Evolutionary conservation across 2,888 invertebrate genomes (phyloP), one percentile per base, ranked within the genome.

Genomic region (Chymomyza procnemis): DNA sequence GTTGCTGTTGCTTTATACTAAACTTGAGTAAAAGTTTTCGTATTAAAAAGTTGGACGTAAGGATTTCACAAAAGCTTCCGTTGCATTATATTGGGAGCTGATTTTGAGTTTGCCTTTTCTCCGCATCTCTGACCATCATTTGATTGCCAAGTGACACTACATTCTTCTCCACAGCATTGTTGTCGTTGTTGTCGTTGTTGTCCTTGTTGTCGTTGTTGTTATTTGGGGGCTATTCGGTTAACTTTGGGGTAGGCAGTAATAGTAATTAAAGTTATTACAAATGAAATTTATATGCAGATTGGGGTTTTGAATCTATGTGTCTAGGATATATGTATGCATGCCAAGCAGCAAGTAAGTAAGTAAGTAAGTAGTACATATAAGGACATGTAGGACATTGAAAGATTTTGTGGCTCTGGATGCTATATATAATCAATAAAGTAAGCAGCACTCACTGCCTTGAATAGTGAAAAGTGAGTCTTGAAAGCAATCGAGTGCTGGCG

Each of bases 31-130:
- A 84, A 84, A 84, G 84, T 84, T 84, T 84, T 84, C 86, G 84
- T 85, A 84, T 84, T 84, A 84, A 84, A 84, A 84, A 84, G 86
- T 87, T 84, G 83, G 74, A 82, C 87, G 81, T 80, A 79, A 80
- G 84, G 86, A 83, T 84, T 84, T 83, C 81, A 85, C 86, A 83
- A 84, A 84, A 85, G 83, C 87, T 80, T 83, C 85, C 78, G 78
- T 74, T 75, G 83, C 83, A 83, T 83, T 83, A 83, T 87, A 83
- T 83, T 83, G 85, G 85, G 87, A 83, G 86, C 79, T 81, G 81
- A 81, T 81, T 81, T 81, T 73, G 75, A 84, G 82, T 65, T 67
- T 82, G 75, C 69, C 22, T 50, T 18, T 41, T 62, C 67, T 56
- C 41, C 55, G 59, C 60, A 61, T 69, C 69, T 26, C 69, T 69